Evolutionary conservation across 2,797 vertebrate species (phyloP).

Genomic region (Antrozous pallidus): DNA sequence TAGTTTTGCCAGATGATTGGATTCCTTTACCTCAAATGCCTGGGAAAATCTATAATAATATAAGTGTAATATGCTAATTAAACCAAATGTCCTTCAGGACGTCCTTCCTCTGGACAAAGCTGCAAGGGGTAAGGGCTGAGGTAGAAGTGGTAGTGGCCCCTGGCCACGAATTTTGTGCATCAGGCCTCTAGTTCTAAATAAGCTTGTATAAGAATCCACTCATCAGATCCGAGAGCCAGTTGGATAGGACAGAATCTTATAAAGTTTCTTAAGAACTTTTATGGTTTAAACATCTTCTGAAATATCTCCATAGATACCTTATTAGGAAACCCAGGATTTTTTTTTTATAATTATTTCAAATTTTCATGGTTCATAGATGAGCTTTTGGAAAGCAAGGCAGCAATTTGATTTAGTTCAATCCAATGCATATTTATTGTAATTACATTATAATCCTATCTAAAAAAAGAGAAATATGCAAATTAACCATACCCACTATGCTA

Average conservation of each 20-base stretch:
- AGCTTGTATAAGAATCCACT: not conserved
- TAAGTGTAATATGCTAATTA: too few species aligned
- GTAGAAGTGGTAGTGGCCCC: too few species aligned
- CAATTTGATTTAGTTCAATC: conserved; percentile 43
- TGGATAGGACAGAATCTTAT: not conserved
- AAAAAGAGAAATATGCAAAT: too few species aligned
- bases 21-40: not conserved
- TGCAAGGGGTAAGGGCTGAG: too few species aligned
- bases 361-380: conserved; percentile 31
- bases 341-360: too few species aligned
- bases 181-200: not conserved
- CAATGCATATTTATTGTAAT: conserved; percentile 44
- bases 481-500: too few species aligned
- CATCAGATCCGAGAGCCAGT: not conserved
- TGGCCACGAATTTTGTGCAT: too few species aligned
- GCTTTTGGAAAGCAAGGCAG: not conserved
- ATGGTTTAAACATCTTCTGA: conserved; percentile 25
- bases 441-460: conserved; percentile 42
- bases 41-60: not conserved
- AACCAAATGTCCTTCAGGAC: rapidly evolving
- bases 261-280: not conserved
- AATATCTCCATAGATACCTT: not conserved
- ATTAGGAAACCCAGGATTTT: not conserved
- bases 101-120: too few species aligned
- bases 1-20: not conserved